These are phyloP conservation scores for Stenolophus ochropezus DNA, from an alignment of 2,888 invertebrate genomes.

Conservation along the genomic window DNA sequence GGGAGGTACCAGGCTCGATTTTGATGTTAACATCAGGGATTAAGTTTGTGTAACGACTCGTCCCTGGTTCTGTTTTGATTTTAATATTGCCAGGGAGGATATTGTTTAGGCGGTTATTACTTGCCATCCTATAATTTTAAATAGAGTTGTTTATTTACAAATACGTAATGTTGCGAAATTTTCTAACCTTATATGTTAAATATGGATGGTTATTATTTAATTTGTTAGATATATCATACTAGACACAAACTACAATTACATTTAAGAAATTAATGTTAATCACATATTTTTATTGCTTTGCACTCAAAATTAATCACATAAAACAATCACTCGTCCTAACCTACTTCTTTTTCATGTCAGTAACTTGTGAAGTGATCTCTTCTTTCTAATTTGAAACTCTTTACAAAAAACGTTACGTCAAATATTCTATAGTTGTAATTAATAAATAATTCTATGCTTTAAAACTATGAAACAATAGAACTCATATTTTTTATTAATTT, in stretches of 20 bases:
- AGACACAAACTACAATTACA: not conserved
- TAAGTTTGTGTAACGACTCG: constrained; percentile 27
- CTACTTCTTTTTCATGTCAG: not conserved
- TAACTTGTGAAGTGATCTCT: too few species aligned
- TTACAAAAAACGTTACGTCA: too few species aligned
- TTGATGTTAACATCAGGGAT: constrained; percentile 28
- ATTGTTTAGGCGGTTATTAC: constrained; percentile 1
- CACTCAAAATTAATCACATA: not conserved
- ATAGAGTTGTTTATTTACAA: not conserved
- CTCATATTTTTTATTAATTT: too few species aligned
- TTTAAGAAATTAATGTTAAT: not conserved
- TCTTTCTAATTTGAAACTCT: too few species aligned
- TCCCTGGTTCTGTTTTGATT: constrained; percentile 53
- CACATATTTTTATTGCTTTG: not conserved
- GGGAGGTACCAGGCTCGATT: constrained; percentile 51
- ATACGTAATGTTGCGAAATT: not conserved
- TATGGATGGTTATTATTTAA: not conserved
- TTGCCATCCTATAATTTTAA: not conserved
- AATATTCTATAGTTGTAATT: too few species aligned
- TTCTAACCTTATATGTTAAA: not conserved
- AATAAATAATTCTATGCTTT: too few species aligned
- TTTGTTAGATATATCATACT: not conserved
- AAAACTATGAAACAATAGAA: too few species aligned
- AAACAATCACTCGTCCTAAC: not conserved
- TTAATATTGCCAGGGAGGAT: constrained; percentile 40